Evolutionary conservation across 2,113 vertebrate genomes (phyloP).

Genomic region (Rhinopomastus cyanomelas): DNA sequence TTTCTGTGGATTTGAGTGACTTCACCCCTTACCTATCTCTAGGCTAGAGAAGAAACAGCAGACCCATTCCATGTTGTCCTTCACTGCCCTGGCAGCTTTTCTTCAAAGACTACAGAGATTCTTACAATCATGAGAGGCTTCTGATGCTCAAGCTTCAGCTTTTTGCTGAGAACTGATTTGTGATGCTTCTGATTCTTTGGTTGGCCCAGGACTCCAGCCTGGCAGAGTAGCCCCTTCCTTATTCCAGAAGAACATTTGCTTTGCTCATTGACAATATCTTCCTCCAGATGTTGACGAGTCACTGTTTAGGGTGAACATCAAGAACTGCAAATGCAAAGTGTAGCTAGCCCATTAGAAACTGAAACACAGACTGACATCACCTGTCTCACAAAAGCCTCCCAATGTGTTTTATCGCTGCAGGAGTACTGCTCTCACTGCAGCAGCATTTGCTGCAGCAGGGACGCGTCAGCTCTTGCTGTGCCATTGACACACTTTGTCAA

Average conservation of each 20-base stretch:
- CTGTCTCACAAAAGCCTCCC: neutral
- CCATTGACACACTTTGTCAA: neutral
- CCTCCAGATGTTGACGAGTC: neutral
- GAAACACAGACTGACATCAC: neutral
- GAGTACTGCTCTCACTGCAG: neutral
- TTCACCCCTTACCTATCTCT: neutral
- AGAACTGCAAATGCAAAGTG: neutral
- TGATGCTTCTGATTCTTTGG: neutral
- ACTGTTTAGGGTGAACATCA: neutral
- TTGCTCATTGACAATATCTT: neutral
- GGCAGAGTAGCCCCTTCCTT: neutral
- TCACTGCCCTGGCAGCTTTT: neutral
- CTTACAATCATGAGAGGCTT: neutral
- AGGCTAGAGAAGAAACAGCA: neutral
- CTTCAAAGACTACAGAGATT: neutral
- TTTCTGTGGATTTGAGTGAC: neutral
- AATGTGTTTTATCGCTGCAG: neutral
- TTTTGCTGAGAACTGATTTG: neutral
- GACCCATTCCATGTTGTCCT: neutral
- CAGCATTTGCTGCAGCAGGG: neutral
- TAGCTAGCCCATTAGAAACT: neutral
- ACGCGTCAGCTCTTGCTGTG: neutral
- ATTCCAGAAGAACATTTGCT: neutral
- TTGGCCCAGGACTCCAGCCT: neutral
- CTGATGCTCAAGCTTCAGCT: neutral